phyloP scores from a whole-genome alignment of 30 jellyfish, hydroid and myxozoan genomes.

The Aurelia aurita region DNA sequence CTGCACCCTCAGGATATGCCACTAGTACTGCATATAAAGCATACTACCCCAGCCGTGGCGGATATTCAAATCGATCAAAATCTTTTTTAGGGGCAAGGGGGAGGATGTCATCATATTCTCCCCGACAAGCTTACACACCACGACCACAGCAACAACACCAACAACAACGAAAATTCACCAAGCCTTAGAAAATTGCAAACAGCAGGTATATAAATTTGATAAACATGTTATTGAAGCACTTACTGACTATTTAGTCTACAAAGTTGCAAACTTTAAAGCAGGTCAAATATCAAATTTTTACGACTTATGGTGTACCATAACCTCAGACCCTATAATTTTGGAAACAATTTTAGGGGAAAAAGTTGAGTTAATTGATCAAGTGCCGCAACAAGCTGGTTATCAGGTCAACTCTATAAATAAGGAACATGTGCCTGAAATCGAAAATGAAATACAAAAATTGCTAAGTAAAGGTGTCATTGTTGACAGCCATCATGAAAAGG shows the following conservation, averaged over 20 bases:
- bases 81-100: conserved; percentile 42
- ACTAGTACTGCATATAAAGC: not conserved
- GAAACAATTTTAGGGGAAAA: conserved; percentile 24
- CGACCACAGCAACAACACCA: conserved; percentile 36
- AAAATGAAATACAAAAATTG: conserved; percentile 12
- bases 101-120: conserved; percentile 30
- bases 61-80: conserved; percentile 2
- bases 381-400: conserved; percentile 21
- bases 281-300: conserved; percentile 43
- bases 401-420: conserved; percentile 16
- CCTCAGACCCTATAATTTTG: conserved; percentile 31
- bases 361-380: conserved; percentile 24
- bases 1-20: conserved; percentile 23
- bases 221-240: conserved; percentile 12
- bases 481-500: conserved; percentile 21
- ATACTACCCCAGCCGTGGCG: conserved; percentile 20
- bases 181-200: conserved; percentile 24
- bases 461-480: conserved; percentile 18
- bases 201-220: conserved; percentile 35
- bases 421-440: conserved; percentile 29
- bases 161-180: conserved; percentile 20
- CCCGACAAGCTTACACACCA: conserved; percentile 18
- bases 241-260: conserved; percentile 12
- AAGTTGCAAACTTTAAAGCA: conserved; percentile 43
- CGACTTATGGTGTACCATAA: conserved; percentile 26